A percentile compares a stretch with the other conserved stretches of the same genome.
phyloP scores from a whole-genome alignment of 92 coral and sea anemone species.

The Phenganax marumi region DNA sequence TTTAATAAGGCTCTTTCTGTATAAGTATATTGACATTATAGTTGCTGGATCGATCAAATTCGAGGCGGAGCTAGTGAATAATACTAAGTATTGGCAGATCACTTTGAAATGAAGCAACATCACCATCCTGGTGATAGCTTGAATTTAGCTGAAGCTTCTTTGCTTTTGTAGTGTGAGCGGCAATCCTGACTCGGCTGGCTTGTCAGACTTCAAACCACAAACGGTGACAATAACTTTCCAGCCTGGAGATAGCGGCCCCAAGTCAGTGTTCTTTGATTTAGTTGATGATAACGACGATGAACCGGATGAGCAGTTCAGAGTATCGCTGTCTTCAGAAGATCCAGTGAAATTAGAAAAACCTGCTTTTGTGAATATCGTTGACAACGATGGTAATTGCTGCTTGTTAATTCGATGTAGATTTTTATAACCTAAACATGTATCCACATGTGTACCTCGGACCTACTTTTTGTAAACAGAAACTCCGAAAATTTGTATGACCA shows the following conservation, averaged over 20 bases:
- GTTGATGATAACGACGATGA: constrained; percentile 6
- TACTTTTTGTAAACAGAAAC: not conserved
- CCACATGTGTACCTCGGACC: not conserved
- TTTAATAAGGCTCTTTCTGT: no score
- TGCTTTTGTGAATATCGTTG: constrained; percentile 25
- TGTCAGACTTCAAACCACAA: not conserved
- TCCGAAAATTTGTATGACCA: not conserved
- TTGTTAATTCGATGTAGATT: not conserved
- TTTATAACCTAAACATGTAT: not conserved
- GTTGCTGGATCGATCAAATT: no score
- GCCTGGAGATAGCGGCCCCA: constrained; percentile 25
- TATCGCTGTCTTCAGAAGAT: constrained; percentile 5
- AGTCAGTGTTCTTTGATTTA: not conserved
- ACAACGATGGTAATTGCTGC: constrained; percentile 16
- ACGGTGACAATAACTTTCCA: constrained; percentile 8
- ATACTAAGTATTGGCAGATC: no score
- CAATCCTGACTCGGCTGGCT: not conserved
- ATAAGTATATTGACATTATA: no score
- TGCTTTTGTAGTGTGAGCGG: not conserved
- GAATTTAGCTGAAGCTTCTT: not conserved
- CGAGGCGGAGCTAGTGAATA: no score
- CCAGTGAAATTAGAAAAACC: constrained; percentile 4
- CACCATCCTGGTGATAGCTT: not conserved
- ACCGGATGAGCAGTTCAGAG: constrained; percentile 7
- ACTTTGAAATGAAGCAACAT: no score